Conservation (phyloP, 2,797 vertebrate genomes). For the Falco cherrug region DNA sequence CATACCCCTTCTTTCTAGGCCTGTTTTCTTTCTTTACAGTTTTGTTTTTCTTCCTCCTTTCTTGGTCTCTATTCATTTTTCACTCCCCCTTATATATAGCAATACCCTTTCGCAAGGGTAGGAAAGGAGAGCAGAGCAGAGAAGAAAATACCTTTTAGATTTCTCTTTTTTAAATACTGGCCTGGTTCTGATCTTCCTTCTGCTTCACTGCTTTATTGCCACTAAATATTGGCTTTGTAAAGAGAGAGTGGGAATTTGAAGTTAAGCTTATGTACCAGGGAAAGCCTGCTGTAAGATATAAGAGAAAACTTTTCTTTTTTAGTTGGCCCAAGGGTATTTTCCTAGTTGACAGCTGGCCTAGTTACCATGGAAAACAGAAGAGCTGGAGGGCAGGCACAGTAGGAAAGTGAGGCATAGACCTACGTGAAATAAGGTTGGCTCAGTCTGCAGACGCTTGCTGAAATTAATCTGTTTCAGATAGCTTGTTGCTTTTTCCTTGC, state of each 20-base stretch:
- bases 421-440: not conserved
- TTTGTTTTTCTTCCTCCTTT: not conserved
- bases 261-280: not conserved
- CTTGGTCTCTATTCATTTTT: not conserved
- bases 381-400: conserved; percentile 20
- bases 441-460: not conserved
- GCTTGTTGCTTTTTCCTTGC: not conserved
- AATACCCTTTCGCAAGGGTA: not conserved
- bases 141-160: not conserved
- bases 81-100: accelerated
- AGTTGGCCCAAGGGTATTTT: conserved; percentile 25
- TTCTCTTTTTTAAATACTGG: not conserved
- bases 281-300: conserved; percentile 15
- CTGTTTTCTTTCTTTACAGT: not conserved
- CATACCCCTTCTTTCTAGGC: not conserved
- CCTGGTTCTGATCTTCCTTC: not conserved
- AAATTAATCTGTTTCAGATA: not conserved
- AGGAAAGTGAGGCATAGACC: conserved; percentile 3
- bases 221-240: conserved; percentile 19
- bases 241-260: conserved; percentile 19
- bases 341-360: not conserved
- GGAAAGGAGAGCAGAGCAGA: not conserved
- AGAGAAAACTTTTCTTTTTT: conserved; percentile 12
- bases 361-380: conserved; percentile 52
- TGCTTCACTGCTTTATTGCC: not conserved